Base-by-base conservation (phyloP, 2,888 invertebrate species). In the Sphaerophoria taeniata region DNA sequence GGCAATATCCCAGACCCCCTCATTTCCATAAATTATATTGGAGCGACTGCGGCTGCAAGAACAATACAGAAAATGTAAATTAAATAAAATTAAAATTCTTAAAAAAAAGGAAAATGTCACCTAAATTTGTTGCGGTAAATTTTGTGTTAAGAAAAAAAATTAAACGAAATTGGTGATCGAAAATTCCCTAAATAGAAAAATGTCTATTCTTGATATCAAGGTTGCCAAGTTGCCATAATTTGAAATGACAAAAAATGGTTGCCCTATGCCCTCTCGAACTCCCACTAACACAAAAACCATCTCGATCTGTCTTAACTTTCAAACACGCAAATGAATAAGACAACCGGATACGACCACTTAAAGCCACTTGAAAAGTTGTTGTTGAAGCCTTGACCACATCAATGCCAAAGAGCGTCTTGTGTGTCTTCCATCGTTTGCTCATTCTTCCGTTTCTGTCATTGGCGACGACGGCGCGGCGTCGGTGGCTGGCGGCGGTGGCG, bases 281-380 rank as follows among this genome's bases (percentile, higher is more conserved):
- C 24, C 74, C 51, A 56, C 43, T 45, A 11, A 43, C 43, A 60
- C 39, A 60, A 63, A 84, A 75, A 76, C 76, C 61, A 69, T 76
- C 51, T 67, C 81, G 81, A 85, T 85, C 85, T 73, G 81, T 85
- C 81, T 63, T 69, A 81, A 85, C 63, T 85, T 81, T 72, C 55
- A 33, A 56, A 85, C 81, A 81, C 73, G 85, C 81, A 73, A 80
- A 85, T 85, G 76, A 69, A 76, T 81, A 85, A 85, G 85, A 85
- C 85, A 85, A 81, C 76, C 85, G 85, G 85, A 85, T 85, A 77
- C 85, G 81, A 73, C 81, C 85, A 85, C 81, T 85, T 85, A 72
- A 85, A 85, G 81, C 76, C 84, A 75, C 70, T 75, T 75, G 65
- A 61, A 72, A 31, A 75, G 51, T 39, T 65, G 49, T 49, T 60